phyloP scores from a whole-genome alignment of 2,113 vertebrate species.

The Plecotus auritus region DNA sequence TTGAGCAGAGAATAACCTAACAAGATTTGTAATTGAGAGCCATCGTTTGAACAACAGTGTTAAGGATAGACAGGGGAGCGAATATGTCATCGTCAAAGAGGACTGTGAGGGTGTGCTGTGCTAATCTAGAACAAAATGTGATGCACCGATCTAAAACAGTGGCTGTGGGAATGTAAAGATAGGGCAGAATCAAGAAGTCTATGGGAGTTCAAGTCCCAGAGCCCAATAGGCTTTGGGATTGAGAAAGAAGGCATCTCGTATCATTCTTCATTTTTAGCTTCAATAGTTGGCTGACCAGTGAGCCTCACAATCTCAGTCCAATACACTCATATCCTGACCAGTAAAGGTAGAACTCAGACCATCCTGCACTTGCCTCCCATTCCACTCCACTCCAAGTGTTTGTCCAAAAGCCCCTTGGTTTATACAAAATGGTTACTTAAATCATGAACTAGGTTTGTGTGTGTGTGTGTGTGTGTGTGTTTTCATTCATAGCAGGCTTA shows the following conservation, averaged over 20 bases:
- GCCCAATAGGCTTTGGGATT: background rate
- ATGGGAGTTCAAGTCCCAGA: background rate
- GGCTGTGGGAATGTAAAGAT: background rate
- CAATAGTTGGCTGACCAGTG: background rate
- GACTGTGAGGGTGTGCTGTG: too few species aligned
- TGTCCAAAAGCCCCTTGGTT: background rate
- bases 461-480: slow-evolving; percentile 48
- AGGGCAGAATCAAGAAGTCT: background rate
- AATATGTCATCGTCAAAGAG: background rate
- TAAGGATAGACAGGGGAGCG: background rate
- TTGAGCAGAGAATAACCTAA: background rate
- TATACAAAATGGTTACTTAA: slow-evolving; percentile 41
- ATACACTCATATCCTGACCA: background rate
- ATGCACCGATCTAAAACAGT: background rate
- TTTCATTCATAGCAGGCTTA: slow-evolving; percentile 76
- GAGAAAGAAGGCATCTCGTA: background rate
- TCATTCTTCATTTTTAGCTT: background rate
- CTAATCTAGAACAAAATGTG: background rate
- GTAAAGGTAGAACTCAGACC: background rate
- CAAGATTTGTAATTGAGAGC: background rate
- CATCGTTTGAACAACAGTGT: background rate
- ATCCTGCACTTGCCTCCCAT: background rate
- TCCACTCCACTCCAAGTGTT: background rate
- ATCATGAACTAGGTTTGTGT: slow-evolving; percentile 32
- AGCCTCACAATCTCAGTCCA: background rate